phyloP scores from a whole-genome alignment of 2,797 vertebrate genomes.

The Semaprochilodus insignis region DNA sequence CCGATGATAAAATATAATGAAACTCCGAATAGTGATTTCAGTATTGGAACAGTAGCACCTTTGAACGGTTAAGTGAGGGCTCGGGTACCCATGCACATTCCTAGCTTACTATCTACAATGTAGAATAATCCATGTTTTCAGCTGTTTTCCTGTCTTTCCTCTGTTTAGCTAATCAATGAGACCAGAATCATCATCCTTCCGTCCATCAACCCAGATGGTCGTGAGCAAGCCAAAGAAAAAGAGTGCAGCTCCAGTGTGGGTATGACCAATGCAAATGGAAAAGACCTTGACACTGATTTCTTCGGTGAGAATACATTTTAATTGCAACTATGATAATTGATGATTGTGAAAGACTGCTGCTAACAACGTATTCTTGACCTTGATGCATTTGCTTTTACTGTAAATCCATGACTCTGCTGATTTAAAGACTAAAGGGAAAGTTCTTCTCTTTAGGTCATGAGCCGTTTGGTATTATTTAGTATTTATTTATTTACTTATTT shows the following conservation, averaged over 20 bases:
- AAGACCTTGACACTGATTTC: constrained; percentile 94
- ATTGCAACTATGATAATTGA: too few species aligned
- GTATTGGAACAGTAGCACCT: too few species aligned
- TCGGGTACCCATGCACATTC: too few species aligned
- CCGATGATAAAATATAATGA: too few species aligned
- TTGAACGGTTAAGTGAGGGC: too few species aligned
- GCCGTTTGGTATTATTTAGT: too few species aligned
- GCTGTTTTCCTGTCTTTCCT: constrained; percentile 12
- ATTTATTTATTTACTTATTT: too few species aligned
- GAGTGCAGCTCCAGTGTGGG: constrained; percentile 87
- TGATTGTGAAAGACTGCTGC: background rate
- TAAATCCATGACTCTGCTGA: too few species aligned
- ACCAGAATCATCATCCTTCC: constrained; percentile 94
- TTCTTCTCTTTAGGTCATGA: too few species aligned
- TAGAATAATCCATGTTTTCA: background rate
- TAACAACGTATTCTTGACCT: background rate
- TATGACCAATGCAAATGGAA: constrained; percentile 82
- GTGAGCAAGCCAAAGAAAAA: constrained; percentile 87
- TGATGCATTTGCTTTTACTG: background rate
- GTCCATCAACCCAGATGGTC: constrained; percentile 93
- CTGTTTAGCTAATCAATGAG: constrained; percentile 87
- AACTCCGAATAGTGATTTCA: too few species aligned
- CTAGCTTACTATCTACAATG: background rate
- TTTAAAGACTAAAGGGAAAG: too few species aligned
- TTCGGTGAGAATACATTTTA: constrained; percentile 80